Evolutionary conservation across 2,797 vertebrate species (phyloP).

Genomic region (Sternarchorhynchus goeldii): DNA sequence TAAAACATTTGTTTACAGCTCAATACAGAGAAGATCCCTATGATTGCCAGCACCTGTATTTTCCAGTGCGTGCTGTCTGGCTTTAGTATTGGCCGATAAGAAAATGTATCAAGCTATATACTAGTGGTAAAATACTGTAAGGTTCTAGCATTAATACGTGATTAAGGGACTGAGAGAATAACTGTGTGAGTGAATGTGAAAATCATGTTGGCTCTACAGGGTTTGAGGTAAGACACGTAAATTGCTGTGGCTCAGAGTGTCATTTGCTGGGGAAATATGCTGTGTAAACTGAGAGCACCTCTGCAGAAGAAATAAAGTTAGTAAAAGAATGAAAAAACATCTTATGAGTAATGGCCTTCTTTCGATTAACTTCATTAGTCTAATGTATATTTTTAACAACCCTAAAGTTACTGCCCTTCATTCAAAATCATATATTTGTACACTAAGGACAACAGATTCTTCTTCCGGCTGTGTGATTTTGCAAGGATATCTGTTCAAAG

Average conservation of each 20-base stretch:
- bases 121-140: not conserved
- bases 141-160: not conserved
- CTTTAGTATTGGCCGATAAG: too few relatives aligned
- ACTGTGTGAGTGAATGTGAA: not conserved
- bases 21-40: too few relatives aligned
- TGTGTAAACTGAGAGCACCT: slow-evolving; percentile 6
- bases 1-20: too few relatives aligned
- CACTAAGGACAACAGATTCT: not conserved
- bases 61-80: too few relatives aligned
- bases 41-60: too few relatives aligned
- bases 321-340: not conserved
- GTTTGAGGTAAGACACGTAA: not conserved
- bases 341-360: not conserved
- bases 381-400: not conserved
- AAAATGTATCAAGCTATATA: too few relatives aligned
- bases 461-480: too few relatives aligned
- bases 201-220: not conserved
- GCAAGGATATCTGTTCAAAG: too few relatives aligned
- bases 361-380: slow-evolving; percentile 1
- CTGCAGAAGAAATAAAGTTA: not conserved
- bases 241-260: not conserved
- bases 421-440: not conserved
- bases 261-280: slow-evolving; percentile 13
- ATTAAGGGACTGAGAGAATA: not conserved
- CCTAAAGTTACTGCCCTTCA: not conserved